phyloP scores from a whole-genome alignment of 1,140 invertebrate species.

The Brachionus manjavacas region DNA sequence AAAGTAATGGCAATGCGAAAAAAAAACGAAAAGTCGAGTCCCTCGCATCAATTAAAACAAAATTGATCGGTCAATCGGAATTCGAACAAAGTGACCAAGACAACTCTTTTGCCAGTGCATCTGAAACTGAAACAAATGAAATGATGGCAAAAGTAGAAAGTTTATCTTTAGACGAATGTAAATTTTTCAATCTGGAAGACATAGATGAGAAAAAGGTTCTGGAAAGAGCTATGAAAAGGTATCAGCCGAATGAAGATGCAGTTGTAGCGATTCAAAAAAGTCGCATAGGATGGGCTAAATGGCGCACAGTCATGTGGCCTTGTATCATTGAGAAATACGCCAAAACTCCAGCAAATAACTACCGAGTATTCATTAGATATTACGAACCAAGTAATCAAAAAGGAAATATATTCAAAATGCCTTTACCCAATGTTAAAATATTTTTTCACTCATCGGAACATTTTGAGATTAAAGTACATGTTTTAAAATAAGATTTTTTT shows the following conservation, averaged over 20 bases:
- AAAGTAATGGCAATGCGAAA: slow-evolving; percentile 3
- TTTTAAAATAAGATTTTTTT: neutral
- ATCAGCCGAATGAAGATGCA: neutral
- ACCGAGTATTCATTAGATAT: neutral
- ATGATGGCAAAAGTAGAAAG: neutral
- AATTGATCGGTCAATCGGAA: neutral
- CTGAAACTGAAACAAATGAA: neutral
- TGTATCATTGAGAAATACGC: slow-evolving; percentile 38
- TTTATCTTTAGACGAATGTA: neutral
- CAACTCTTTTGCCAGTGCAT: neutral
- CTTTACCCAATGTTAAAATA: neutral
- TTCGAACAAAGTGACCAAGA: neutral
- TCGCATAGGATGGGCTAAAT: neutral
- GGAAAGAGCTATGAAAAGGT: neutral
- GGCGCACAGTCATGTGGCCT: neutral
- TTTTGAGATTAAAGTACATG: slow-evolving; percentile 10
- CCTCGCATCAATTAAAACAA: neutral
- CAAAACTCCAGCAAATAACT: neutral
- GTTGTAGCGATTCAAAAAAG: neutral
- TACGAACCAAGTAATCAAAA: neutral
- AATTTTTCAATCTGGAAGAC: slow-evolving; percentile 18
- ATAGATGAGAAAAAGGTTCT: neutral
- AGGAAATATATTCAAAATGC: slow-evolving; percentile 13
- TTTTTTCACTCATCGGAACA: neutral
- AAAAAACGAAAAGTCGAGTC: slow-evolving; percentile 27